Percentiles rank a stretch among this genome's conserved stretches.
phyloP scores from a whole-genome alignment of 2,113 vertebrate genomes.

The Epinephelus moara region DNA sequence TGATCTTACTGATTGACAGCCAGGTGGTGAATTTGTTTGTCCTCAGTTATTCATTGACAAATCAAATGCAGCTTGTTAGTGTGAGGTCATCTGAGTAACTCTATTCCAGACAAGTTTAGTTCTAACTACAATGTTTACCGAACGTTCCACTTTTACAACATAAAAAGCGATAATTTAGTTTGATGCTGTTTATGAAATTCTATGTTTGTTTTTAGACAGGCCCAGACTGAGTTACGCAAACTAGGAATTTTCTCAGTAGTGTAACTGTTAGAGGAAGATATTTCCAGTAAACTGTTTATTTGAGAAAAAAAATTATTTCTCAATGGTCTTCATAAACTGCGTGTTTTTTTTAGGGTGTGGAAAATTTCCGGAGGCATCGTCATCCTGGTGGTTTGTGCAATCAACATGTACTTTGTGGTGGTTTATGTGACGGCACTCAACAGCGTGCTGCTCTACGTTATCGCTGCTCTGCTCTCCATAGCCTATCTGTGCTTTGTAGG shows the following conservation, averaged over 20 bases:
- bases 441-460: slow-evolving; percentile 86
- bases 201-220: not conserved
- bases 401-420: slow-evolving; percentile 97
- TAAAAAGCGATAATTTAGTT: not conserved
- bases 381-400: slow-evolving; percentile 90
- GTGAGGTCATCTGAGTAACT: not conserved
- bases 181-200: not conserved
- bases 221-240: not conserved
- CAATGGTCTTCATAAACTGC: slow-evolving; percentile 3
- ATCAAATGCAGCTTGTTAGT: not conserved
- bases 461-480: slow-evolving; percentile 87
- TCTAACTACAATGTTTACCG: not conserved
- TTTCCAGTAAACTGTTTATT: not conserved
- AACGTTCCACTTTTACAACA: not conserved
- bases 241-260: slow-evolving; percentile 4
- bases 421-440: slow-evolving; percentile 89
- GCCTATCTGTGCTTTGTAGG: slow-evolving; percentile 91
- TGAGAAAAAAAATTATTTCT: slow-evolving; percentile 11
- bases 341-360: slow-evolving; percentile 86
- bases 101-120: not conserved
- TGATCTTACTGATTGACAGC: not conserved
- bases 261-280: not conserved
- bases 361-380: slow-evolving; percentile 88
- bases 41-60: not conserved
- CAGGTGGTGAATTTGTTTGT: not conserved